Evolutionary conservation across 2,888 invertebrate genomes (phyloP), one percentile per base, ranked within the genome.

Genomic region (Plemyria rubiginata): DNA sequence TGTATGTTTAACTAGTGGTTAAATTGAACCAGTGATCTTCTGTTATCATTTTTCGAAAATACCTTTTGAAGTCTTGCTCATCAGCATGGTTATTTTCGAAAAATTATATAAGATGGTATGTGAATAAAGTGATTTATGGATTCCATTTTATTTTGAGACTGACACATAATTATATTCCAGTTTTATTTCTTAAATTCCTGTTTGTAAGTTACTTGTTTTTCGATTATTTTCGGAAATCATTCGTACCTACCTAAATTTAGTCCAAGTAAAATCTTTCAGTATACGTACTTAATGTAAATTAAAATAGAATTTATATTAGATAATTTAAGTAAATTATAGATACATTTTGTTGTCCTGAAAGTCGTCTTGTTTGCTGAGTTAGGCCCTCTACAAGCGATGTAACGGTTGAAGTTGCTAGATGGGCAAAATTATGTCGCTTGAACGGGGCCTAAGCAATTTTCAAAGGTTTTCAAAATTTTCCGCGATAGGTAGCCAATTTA

Each of bases 251-350:
- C 86, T 89, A 83, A 86, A 85, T 87, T 76, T 88, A 90, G 89
- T 90, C 88, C 89, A 89, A 88, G 81, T 79, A 90, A 91, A 70
- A 87, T 90, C 83, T 90, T 91, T 92, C 92, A 86, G 92, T 92
- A 92, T 92, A 92, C 92, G 92, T 92, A 92, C 92, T 92, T 92
- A 92, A 91, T 92, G 87, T 92, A 92, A 92, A 90, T 87, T 90
- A 66, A 78, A 80, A 90, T 90, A 92, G 90, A 92, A 89, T 91
- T 90, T 92, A 92, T 92, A 92, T 87, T 91, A 92, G 90, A 90
- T 90, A 89, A 90, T 84, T 85, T 91, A 92, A 91, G 92, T 89
- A 91, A 91, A 92, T 91, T 92, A 90, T 90, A 85, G 80, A 76
- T 82, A 82, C 76, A 75, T 90, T 88, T 90, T 90, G 92, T 91